Evolutionary conservation across 2,888 invertebrate genomes (phyloP), one percentile per base, ranked within the genome.

Genomic region (Adelphocoris suturalis): DNA sequence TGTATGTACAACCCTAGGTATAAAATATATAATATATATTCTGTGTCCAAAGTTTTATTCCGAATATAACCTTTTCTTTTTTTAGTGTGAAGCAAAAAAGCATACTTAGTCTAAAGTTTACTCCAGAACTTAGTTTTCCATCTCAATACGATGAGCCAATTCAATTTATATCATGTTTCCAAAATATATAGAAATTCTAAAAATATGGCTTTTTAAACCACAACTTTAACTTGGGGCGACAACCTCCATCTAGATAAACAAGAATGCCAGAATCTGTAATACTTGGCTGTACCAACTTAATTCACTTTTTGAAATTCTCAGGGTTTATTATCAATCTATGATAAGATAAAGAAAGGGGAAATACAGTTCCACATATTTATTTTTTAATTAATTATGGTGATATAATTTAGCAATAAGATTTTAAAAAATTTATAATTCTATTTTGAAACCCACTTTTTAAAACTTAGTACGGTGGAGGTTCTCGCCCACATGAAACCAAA

Each of bases 21-120:
- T 85, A 85, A 85, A 85, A 85, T 85, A 85, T 85, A 85, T 61
- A 84, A 84, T 84, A 84, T 57, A 27, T 16, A 47, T 80, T 80
- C 78, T 80, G 78, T 80, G 47, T 47, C 16, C 16, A 46, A 37
- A 4, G 46, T 80, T 23, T 68, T 27, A 68, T 68, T 27, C 23
- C 68, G 13, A 23, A 23, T 68, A 68, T 68, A 23, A 12, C 19
- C n/a, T n/a, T 57, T 37, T 27, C 14, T 80, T 80, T 80, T 47
- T 78, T 27, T 28, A 46, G 78, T 80, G 78, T 16, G 47, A 80
- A 80, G 78, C 78, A 47, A 46, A 80, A 46, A 80, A 47, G 47
- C 78, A 47, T 47, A 80, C 46, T 14, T 80, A 80, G 37, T 19
- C 78, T 46, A 80, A 27, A 27, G 12, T n/a, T 68, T 23, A 68